Percentiles rank a stretch among this genome's conserved stretches.
These are phyloP conservation scores for Prenolepis imparis DNA, from an alignment of 2,888 invertebrate species.

Conservation along the genomic window DNA sequence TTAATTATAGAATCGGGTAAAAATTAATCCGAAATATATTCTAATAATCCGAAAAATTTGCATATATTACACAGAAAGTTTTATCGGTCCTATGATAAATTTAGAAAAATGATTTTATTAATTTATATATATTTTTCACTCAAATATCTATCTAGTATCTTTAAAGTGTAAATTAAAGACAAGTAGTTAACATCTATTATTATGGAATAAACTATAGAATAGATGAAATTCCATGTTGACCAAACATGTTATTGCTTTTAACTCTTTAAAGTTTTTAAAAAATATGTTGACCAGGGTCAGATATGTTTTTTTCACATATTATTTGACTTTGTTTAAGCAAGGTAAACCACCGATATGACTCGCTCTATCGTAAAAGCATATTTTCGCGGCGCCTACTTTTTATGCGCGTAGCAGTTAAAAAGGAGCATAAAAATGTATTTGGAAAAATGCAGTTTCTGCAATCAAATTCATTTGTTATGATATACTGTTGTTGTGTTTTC, in stretches of 20 bases:
- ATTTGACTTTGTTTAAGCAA: slow-evolving; percentile 48
- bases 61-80: background rate
- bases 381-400: slow-evolving; percentile 34
- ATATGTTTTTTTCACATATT: slow-evolving; percentile 24
- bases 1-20: background rate
- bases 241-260: slow-evolving; percentile 53
- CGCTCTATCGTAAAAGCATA: slow-evolving; percentile 34
- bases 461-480: background rate
- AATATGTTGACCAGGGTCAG: slow-evolving; percentile 35
- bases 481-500: slow-evolving; percentile 34
- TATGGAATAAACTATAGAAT: background rate
- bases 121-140: background rate
- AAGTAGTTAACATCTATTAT: slow-evolving; percentile 24
- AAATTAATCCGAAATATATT: background rate
- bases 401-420: slow-evolving; percentile 23
- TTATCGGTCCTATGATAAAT: background rate
- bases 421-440: slow-evolving; percentile 23
- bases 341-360: slow-evolving; percentile 32
- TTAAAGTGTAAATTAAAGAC: background rate
- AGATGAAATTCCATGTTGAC: slow-evolving; percentile 41
- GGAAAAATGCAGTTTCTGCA: slow-evolving; percentile 39
- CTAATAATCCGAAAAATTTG: background rate
- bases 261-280: slow-evolving; percentile 44
- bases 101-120: background rate
- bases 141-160: background rate